A percentile compares a stretch with the other conserved stretches of the same genome.
Evolutionary conservation across 1,140 invertebrate species (phyloP).

Genomic region (Homarus americanus): DNA sequence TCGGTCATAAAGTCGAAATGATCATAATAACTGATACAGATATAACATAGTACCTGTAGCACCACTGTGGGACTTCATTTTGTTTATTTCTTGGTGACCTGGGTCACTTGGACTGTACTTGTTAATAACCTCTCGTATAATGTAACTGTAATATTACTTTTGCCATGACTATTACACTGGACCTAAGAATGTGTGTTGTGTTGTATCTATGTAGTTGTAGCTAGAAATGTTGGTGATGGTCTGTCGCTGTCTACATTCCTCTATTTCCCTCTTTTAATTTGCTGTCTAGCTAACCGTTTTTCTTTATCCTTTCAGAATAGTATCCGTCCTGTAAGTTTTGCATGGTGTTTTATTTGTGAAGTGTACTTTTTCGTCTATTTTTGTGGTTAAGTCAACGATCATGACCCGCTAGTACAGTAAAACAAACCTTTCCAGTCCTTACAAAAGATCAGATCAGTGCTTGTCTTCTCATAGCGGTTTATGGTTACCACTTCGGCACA

Average conservation of each 20-base stretch:
- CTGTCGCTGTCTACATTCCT: conserved; percentile 46
- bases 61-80: too few species aligned
- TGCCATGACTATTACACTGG: conserved; percentile 1
- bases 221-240: conserved; percentile 21
- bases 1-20: too few species aligned
- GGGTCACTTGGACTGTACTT: too few species aligned
- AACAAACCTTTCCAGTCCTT: neutral
- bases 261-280: conserved; percentile 14
- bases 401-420: too few species aligned
- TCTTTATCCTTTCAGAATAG: conserved; percentile 68
- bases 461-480: neutral
- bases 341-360: conserved; percentile 46
- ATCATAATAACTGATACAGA: too few species aligned
- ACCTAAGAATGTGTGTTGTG: conserved; percentile 11
- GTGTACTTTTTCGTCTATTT: conserved; percentile 25
- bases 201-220: conserved; percentile 34
- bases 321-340: conserved; percentile 66
- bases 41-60: too few species aligned
- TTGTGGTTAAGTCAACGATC: too few species aligned
- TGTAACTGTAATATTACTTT: neutral
- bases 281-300: conserved; percentile 52
- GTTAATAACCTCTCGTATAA: neutral
- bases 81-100: too few species aligned
- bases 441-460: neutral
- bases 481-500: neutral